Conservation (phyloP, 2,113 vertebrate genomes). For the Ifrita kowaldi region DNA sequence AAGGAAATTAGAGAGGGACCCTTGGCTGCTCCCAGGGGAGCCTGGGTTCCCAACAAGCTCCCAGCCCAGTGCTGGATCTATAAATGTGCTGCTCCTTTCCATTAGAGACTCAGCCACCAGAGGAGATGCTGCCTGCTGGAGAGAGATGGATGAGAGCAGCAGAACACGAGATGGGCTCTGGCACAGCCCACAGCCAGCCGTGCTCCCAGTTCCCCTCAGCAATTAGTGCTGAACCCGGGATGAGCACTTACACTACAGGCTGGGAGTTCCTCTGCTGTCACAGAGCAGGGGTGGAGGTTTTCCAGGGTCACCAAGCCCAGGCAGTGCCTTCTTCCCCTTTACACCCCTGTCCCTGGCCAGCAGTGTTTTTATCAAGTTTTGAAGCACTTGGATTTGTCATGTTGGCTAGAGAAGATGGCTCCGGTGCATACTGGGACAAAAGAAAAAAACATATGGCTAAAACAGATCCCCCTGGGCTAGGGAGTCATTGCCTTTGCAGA, state of each 20-base stretch:
- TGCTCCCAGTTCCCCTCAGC: background rate
- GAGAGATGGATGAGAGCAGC: conserved; percentile 17
- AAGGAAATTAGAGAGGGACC: background rate
- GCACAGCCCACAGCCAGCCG: background rate
- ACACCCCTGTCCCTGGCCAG: accelerated
- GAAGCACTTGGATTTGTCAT: background rate
- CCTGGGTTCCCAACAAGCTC: background rate
- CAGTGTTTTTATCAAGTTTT: background rate
- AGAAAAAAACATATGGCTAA: accelerated
- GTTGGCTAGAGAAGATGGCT: background rate
- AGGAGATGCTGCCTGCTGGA: conserved; percentile 20
- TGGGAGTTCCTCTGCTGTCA: background rate
- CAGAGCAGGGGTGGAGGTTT: background rate
- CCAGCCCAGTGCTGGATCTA: background rate
- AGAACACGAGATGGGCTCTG: background rate
- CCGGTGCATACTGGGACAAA: background rate
- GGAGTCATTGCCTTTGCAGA: background rate
- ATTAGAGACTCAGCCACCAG: background rate
- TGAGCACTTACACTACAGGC: background rate
- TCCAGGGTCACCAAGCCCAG: background rate
- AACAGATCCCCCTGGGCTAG: background rate
- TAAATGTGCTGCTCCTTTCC: background rate
- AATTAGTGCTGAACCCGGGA: background rate
- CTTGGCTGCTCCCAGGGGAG: background rate
- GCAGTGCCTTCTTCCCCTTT: background rate